phyloP scores from a whole-genome alignment of 2,797 vertebrate species.

The Psittacula derbiana region DNA sequence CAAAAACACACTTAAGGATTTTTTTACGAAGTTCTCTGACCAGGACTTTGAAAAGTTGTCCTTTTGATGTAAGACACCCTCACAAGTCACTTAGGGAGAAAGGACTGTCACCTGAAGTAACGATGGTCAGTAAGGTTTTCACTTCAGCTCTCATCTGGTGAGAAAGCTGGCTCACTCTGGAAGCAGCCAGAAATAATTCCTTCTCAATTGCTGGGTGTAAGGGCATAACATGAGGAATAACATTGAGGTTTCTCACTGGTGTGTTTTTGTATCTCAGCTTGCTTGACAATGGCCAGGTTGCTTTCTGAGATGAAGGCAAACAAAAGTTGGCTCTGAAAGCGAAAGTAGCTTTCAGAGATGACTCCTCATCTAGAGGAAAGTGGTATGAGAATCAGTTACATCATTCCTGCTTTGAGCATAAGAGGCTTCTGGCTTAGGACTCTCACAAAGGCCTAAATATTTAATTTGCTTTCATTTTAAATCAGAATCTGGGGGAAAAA shows the following conservation, averaged over 20 bases:
- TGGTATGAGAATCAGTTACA: not conserved
- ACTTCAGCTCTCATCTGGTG: not conserved
- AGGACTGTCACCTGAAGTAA: not conserved
- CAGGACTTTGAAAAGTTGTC: not conserved
- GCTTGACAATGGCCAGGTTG: rapidly evolving
- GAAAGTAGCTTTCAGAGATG: not conserved
- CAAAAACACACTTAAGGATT: not conserved
- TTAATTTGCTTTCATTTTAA: slow-evolving; percentile 6
- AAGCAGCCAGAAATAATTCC: not conserved
- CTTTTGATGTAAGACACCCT: not conserved
- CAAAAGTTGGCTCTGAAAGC: not conserved
- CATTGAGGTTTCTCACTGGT: rapidly evolving
- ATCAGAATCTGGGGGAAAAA: not conserved
- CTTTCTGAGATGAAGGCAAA: not conserved
- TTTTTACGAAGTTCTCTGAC: not conserved
- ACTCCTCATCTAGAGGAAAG: not conserved
- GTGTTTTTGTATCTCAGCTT: not conserved
- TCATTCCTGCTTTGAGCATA: not conserved
- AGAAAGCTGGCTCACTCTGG: not conserved
- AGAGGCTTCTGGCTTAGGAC: not conserved
- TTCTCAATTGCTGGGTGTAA: not conserved
- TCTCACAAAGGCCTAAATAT: not conserved
- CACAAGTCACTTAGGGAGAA: not conserved
- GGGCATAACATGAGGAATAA: not conserved
- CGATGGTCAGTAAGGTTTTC: not conserved